Evolutionary conservation across 2,888 invertebrate species (phyloP).

Genomic region (Herminia tarsipennalis): DNA sequence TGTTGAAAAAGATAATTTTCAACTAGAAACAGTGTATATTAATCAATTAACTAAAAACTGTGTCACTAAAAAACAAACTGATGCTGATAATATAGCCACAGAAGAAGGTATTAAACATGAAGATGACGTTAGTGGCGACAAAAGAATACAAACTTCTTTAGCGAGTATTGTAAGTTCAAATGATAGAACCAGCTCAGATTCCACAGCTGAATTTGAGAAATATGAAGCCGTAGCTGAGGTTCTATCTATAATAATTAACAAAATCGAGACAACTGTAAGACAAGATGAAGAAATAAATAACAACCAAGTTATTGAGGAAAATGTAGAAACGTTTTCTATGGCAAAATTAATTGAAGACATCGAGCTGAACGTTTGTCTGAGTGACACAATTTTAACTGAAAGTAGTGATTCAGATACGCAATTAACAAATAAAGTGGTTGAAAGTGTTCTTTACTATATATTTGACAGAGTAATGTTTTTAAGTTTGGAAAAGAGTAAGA

Average conservation of each 20-base stretch:
- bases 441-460: slow-evolving; percentile 70
- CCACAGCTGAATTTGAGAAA: slow-evolving; percentile 76
- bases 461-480: slow-evolving; percentile 62
- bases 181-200: slow-evolving; percentile 66
- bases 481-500: slow-evolving; percentile 46
- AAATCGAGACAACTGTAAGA: slow-evolving; percentile 46
- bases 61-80: not conserved
- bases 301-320: slow-evolving; percentile 10
- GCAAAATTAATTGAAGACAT: slow-evolving; percentile 64
- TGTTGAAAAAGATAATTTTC: not conserved
- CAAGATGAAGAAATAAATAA: not conserved
- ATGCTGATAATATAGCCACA: not conserved
- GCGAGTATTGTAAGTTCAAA: slow-evolving; percentile 56
- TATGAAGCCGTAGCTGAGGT: slow-evolving; percentile 69
- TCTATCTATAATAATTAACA: slow-evolving; percentile 56
- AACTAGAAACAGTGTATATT: not conserved
- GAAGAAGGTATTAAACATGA: not conserved
- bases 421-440: slow-evolving; percentile 58
- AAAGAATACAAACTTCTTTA: slow-evolving; percentile 44
- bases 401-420: slow-evolving; percentile 53
- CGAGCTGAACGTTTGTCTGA: slow-evolving; percentile 53
- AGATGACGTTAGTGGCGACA: not conserved
- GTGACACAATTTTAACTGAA: slow-evolving; percentile 62
- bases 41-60: not conserved
- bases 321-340: slow-evolving; percentile 64